phyloP scores from a whole-genome alignment of 2,113 vertebrate species.

The Podilymbus podiceps region DNA sequence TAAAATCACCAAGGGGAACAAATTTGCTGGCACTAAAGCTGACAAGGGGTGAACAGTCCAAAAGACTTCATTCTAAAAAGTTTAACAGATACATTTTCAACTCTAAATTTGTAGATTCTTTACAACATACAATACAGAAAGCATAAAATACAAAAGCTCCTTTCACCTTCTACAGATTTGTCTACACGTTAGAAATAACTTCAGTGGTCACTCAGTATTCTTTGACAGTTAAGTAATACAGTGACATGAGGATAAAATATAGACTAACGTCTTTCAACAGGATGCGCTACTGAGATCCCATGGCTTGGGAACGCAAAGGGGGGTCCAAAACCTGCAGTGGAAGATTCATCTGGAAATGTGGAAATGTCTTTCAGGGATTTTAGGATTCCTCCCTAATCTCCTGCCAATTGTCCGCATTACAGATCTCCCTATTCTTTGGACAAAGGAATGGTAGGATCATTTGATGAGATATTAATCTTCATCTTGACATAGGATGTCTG shows the following conservation, averaged over 20 bases:
- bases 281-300: neutral
- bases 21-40: slow-evolving; percentile 42
- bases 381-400: neutral
- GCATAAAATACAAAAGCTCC: neutral
- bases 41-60: slow-evolving; percentile 42
- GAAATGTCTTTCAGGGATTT: neutral
- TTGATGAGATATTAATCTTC: neutral
- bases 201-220: neutral
- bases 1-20: slow-evolving; percentile 57
- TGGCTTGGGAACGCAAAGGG: neutral
- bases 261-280: neutral
- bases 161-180: neutral
- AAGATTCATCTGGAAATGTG: neutral
- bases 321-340: neutral
- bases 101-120: neutral
- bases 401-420: neutral
- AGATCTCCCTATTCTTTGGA: neutral
- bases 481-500: neutral
- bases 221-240: neutral
- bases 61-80: slow-evolving; percentile 8
- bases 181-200: neutral
- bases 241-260: neutral
- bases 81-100: neutral
- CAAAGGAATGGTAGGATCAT: neutral
- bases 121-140: neutral